Conservation (phyloP, 1,140 invertebrate species). For the Marisa cornuarietis region DNA sequence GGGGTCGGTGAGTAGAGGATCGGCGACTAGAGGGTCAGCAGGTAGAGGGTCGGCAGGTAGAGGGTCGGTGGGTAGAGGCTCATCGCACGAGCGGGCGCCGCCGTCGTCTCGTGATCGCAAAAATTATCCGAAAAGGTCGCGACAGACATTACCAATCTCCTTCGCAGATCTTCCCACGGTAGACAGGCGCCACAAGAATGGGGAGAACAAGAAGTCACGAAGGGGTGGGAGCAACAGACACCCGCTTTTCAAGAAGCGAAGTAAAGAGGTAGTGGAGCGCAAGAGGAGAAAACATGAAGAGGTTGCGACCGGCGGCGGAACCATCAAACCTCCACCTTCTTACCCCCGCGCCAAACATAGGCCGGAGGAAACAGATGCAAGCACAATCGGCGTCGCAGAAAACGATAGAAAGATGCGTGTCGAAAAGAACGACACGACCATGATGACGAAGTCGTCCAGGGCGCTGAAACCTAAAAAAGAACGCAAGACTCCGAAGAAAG, state of each 20-base stretch:
- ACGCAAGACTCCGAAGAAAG: too few relatives aligned
- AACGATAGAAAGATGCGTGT: too few relatives aligned
- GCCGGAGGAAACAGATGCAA: too few relatives aligned
- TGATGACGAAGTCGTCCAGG: too few relatives aligned
- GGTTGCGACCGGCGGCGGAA: background rate
- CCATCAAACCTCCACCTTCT: background rate
- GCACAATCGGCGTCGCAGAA: too few relatives aligned
- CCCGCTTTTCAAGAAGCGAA: conserved; percentile 18
- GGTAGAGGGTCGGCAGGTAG: background rate
- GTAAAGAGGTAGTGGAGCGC: background rate
- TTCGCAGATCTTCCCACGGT: background rate
- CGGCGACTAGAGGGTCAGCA: background rate
- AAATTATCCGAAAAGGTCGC: conserved; percentile 3
- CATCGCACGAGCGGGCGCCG: background rate
- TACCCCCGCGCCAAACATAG: too few relatives aligned
- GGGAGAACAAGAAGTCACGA: background rate
- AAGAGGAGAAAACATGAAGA: background rate
- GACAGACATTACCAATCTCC: background rate
- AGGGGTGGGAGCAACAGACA: background rate
- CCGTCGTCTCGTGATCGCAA: background rate
- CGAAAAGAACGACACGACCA: too few relatives aligned
- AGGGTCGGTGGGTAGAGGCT: background rate
- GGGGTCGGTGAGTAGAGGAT: background rate
- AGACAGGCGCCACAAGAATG: background rate
- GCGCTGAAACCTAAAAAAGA: too few relatives aligned